Evolutionary conservation across 2,797 vertebrate genomes (phyloP).

Genomic region (Enteromius trimaculatus): DNA sequence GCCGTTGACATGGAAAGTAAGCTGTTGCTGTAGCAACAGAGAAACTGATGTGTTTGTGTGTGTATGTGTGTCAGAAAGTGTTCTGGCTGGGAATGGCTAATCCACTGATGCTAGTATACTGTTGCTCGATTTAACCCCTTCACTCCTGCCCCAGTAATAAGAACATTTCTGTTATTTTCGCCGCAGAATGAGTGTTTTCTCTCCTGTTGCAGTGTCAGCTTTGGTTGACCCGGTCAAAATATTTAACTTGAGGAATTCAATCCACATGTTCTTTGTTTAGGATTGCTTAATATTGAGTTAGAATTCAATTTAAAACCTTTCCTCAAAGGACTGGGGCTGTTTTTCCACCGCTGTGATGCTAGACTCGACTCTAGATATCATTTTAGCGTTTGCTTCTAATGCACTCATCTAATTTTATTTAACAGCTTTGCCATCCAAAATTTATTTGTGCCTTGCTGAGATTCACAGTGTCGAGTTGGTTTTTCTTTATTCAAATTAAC

Average conservation of each 20-base stretch:
- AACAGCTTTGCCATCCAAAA: conserved; percentile 23
- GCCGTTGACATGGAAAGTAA: conserved; percentile 90
- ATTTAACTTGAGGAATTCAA: not conserved
- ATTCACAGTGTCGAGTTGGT: conserved; percentile 1
- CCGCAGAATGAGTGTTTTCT: not conserved
- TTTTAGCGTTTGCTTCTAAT: conserved; percentile 12
- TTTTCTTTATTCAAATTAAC: conserved; percentile 21
- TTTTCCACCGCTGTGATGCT: conserved; percentile 2
- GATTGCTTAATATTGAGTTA: conserved; percentile 1
- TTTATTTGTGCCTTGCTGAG: conserved; percentile 1
- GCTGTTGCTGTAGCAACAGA: conserved; percentile 87
- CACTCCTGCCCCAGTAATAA: not conserved
- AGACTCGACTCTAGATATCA: not conserved
- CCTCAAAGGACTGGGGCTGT: not conserved
- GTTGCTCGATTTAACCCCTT: conserved; percentile 48
- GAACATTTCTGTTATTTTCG: not conserved
- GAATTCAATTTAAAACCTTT: not conserved
- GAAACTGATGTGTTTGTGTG: conserved; percentile 82
- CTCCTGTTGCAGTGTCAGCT: not conserved
- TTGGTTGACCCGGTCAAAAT: not conserved
- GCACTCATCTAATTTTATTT: conserved; percentile 30
- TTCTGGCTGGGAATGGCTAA: conserved; percentile 74
- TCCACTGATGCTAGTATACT: conserved; percentile 64
- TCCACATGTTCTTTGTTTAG: conserved; percentile 1
- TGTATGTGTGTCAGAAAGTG: conserved; percentile 41